These are phyloP conservation scores for Callyntrura guangdongensis DNA, from an alignment of 2,888 invertebrate genomes.

Conservation along the genomic window DNA sequence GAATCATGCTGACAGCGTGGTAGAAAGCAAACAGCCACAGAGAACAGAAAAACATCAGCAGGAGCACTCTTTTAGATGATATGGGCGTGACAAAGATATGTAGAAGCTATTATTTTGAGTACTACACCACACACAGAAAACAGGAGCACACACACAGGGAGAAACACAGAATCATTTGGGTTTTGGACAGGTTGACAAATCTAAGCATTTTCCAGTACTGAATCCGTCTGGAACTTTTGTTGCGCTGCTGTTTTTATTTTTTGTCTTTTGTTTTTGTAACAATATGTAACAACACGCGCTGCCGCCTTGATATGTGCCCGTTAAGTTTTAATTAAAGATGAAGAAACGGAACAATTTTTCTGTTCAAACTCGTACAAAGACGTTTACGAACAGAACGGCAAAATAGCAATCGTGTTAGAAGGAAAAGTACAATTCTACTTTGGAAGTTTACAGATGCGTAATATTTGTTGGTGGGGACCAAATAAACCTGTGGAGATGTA, in stretches of 20 bases:
- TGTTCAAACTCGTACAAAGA: neutral
- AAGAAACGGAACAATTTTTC: neutral
- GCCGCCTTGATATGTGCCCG: neutral
- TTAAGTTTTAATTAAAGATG: too few relatives aligned
- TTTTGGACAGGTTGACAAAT: constrained; percentile 64
- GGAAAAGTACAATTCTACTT: too few relatives aligned
- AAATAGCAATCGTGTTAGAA: too few relatives aligned
- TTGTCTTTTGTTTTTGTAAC: too few relatives aligned
- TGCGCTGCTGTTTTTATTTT: neutral
- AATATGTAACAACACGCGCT: neutral
- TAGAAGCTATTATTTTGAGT: constrained; percentile 19
- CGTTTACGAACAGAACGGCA: too few relatives aligned
- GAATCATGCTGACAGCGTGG: constrained; percentile 24
- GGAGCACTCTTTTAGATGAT: constrained; percentile 1
- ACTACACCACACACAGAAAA: constrained; percentile 6
- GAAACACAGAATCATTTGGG: constrained; percentile 6
- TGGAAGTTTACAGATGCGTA: too few relatives aligned
- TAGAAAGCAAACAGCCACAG: neutral
- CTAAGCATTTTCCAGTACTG: constrained; percentile 8
- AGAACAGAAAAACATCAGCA: neutral
- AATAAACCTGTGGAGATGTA: too few relatives aligned
- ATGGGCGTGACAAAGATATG: constrained; percentile 42
- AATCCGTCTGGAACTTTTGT: neutral
- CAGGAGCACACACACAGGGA: neutral
- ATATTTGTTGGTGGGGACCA: too few relatives aligned